Evolutionary conservation across 2,797 vertebrate species (phyloP), one percentile per base, ranked within the genome.

Genomic region (Semaprochilodus insignis): DNA sequence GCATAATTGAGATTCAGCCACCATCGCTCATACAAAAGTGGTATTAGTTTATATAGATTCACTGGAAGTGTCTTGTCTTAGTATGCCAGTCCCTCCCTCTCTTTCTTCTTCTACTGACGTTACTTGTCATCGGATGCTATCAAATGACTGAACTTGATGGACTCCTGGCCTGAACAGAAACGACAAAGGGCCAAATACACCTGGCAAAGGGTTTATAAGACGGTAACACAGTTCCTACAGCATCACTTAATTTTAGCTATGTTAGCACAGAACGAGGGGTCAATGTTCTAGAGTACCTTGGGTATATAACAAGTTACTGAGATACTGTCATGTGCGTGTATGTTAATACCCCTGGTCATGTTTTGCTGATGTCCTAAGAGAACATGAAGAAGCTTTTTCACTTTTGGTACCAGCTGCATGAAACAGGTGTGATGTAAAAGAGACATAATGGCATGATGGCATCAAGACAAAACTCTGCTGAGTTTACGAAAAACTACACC

Each of bases 1-100:
- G 82, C 40, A 36, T 75, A 70, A 70, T 44, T 23, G 65, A 36
- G 25, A 11, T 34, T 65, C 27, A 48, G 23, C 25, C 75, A 62
- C 31, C 57, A 36, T 54, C 60, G 23, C 70, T 78, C 69, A 78
- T 17, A 15, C 11, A 77, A 25, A 72, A 7, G 4, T 15, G 31
- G 16, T 21, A 73, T 79, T 54, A 23, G 8, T 62, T 51, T 5
- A 44, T 48, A 66, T 54, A 74, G 11, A 6, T 19, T 13, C 27
- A 79, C 52, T 57, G 31, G n/a, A n/a, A 52, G 11, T 19, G 34
- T 66, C 13, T 17, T 54, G 27, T 21, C 25, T 6, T 21, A 34
- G 19, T 15, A n/a, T 13, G 1, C 27, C 21, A 62, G 13, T 23
- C 14, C 48, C 21, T 16, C 8, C 1, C 36, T 62, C 11, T 62